Evolutionary conservation across 2,888 invertebrate genomes (phyloP), one percentile per base, ranked within the genome.

Genomic region (Trissolcus brochymenae): DNA sequence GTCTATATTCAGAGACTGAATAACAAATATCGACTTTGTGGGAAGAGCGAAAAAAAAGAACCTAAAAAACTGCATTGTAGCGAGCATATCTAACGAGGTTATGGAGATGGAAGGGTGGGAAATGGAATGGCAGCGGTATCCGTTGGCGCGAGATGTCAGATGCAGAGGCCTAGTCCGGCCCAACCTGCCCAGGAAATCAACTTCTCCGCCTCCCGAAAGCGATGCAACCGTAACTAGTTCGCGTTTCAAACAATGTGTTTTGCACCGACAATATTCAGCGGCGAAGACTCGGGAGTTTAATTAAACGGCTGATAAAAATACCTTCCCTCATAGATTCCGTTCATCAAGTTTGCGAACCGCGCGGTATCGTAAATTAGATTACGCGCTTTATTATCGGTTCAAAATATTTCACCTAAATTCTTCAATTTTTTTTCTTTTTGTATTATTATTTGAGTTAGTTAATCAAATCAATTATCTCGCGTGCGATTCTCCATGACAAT

Each of bases 141-240:
- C 71, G 59, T 35, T 16, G 50, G 46, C 40, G 50, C 53, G 59
- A 57, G 65, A 68, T 60, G 53, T 65, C 65, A 50, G 41, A 56
- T 54, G 49, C 60, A 41, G 41, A 67, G 71, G n/a, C 64, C 43
- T 54, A 64, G 55, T 46, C 57, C 56, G 64, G 73, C 59, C 68
- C 57, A 74, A 67, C 61, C 67, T 74, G 60, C 19, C 29, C 79
- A 79, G 79, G 79, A 79, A 79, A 79, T 79, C 79, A 75, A 76
- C 76, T 79, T 72, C 73, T 50, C 68, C 73, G 54, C 62, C 68
- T 21, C 70, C 19, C 62, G 59, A 70, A 73, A 79, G 78, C 59
- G 73, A 73, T 62, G 68, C 73, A 70, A 76, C 73, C 59, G 68
- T 57, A 68, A 68, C 78, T 78, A 67, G 71, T 75, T 72, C 53